Percentiles rank a stretch among this genome's conserved stretches.
These are phyloP conservation scores for Molorchus minor DNA, from an alignment of 2,888 invertebrate genomes.

Conservation along the genomic window DNA sequence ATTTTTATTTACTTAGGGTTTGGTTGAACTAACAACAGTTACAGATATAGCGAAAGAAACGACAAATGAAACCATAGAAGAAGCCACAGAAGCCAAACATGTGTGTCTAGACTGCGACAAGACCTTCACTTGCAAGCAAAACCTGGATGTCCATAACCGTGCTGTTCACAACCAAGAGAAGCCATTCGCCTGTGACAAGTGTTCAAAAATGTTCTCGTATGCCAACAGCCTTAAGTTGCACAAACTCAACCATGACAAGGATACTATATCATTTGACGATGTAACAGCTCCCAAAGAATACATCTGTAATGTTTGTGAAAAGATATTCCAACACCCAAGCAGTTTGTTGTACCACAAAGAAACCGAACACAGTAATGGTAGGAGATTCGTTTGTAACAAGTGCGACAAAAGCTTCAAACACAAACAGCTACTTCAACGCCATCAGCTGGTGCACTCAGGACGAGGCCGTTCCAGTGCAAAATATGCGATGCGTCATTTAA, in stretches of 20 bases:
- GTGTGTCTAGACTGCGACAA: constrained; percentile 70
- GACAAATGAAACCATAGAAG: no score
- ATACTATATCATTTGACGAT: constrained; percentile 40
- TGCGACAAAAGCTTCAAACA: constrained; percentile 81
- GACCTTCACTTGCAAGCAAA: constrained; percentile 68
- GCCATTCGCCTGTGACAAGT: constrained; percentile 68
- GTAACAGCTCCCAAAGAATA: constrained; percentile 55
- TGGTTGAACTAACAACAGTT: no score
- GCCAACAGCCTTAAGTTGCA: constrained; percentile 70
- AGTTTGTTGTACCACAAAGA: constrained; percentile 80
- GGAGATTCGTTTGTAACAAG: constrained; percentile 59
- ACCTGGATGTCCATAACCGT: constrained; percentile 69
- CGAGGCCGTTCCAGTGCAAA: constrained; percentile 71
- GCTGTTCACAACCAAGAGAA: constrained; percentile 68
- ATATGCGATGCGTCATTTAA: constrained; percentile 72
- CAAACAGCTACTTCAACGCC: constrained; percentile 75
- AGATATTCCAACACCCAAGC: constrained; percentile 74
- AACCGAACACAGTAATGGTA: constrained; percentile 63
- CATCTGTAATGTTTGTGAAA: constrained; percentile 67
- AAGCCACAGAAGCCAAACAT: constrained; percentile 3
- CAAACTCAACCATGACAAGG: constrained; percentile 65
- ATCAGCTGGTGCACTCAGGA: constrained; percentile 84
- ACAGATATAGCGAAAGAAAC: no score
- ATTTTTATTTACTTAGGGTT: no score
- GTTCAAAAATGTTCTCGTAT: constrained; percentile 70